Conservation (phyloP, 2,888 invertebrate genomes). For the Muschampia plurimacula region DNA sequence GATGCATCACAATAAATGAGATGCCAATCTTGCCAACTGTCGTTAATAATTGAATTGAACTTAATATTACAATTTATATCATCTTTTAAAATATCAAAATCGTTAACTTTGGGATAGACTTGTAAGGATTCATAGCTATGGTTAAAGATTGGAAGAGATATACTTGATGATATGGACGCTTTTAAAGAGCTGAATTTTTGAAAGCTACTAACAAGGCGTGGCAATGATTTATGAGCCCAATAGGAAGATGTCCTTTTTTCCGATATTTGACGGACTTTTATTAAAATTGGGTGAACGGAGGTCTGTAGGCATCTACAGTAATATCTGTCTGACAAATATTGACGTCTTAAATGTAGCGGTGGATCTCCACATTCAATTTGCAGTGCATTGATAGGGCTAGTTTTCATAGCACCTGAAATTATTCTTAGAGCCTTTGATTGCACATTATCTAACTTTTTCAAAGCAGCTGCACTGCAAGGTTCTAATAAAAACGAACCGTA, state of each 20-base stretch:
- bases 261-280: not conserved
- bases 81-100: no score
- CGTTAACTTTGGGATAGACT: not conserved
- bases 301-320: not conserved
- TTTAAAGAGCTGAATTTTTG: not conserved
- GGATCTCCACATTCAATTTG: conserved; percentile 1
- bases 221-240: conserved; percentile 5
- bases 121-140: not conserved
- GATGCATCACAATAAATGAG: no score
- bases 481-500: conserved; percentile 5
- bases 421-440: conserved; percentile 4
- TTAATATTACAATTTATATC: no score
- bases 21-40: no score
- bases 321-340: not conserved
- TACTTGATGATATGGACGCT: not conserved
- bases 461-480: not conserved
- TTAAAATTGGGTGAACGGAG: not conserved
- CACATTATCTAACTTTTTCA: not conserved
- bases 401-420: conserved; percentile 8
- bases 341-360: not conserved
- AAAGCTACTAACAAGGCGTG: not conserved
- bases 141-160: not conserved
- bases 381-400: not conserved
- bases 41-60: no score
- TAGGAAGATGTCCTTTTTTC: not conserved